Evolutionary conservation across 2,888 invertebrate genomes (phyloP), one percentile per base, ranked within the genome.

Genomic region (Graphium colonna): DNA sequence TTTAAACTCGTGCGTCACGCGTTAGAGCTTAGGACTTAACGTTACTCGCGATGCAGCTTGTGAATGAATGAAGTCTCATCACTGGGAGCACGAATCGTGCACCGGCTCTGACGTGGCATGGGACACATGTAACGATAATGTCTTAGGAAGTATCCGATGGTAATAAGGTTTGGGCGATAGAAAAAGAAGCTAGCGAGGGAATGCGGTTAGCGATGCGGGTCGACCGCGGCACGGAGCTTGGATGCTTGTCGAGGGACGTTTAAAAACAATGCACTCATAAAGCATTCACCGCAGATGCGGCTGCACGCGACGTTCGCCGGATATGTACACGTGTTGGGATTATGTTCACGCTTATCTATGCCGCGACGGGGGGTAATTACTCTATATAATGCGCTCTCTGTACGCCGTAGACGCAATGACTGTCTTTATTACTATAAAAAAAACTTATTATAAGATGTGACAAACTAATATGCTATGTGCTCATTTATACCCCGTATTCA

Each of bases 31-130:
- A 81, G 64, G 77, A 58, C 82, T 67, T 80, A 65, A 73, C 67
- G 71, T 66, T 68, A 73, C 70, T 75, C 57, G 60, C 68, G 64
- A 68, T 62, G 58, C 65, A 69, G 71, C 75, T 86, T 84, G 84
- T 88, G 88, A 87, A 87, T 88, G 88, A 87, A 89, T 82, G 82
- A 79, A 82, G 83, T 77, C 79, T 87, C 86, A 84, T 86, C 87
- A 79, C 79, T 81, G 77, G 74, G 76, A 70, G 77, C 78, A 79
- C 71, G 77, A 78, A 69, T 69, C 72, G 75, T 71, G 71, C 69
- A 70, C 68, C 69, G 69, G 73, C 75, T 63, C 60, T 68, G 65
- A 63, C 67, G 67, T 65, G 61, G 68, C 64, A 69, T 72, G 70
- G 74, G 69, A 63, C 68, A 58, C 50, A 48, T 60, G 57, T 52